phyloP scores from a whole-genome alignment of 2,888 invertebrate species.

The Drosophila tanythrix region DNA sequence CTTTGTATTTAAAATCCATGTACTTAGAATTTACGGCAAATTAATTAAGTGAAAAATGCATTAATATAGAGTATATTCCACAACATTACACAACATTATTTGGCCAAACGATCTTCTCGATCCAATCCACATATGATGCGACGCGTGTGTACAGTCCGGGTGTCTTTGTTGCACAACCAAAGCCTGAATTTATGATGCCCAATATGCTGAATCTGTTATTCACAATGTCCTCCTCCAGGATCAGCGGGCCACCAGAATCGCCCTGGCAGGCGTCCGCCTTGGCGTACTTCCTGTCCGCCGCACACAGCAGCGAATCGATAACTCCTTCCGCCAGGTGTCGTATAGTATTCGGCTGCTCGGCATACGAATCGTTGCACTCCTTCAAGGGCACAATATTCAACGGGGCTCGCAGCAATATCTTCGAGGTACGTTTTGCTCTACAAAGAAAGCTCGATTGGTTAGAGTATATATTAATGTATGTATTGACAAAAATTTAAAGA shows the following conservation, averaged over 20 bases:
- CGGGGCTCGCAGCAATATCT: too few species aligned
- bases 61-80: slow-evolving; percentile 1
- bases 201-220: slow-evolving; percentile 68
- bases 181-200: slow-evolving; percentile 81
- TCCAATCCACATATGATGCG: slow-evolving; percentile 81
- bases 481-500: too few species aligned
- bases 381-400: too few species aligned
- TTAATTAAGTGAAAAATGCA: slow-evolving; percentile 31
- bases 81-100: slow-evolving; percentile 23
- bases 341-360: slow-evolving; percentile 29
- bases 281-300: slow-evolving; percentile 52
- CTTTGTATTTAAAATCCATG: slow-evolving; percentile 38
- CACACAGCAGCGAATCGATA: slow-evolving; percentile 66
- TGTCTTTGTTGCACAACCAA: slow-evolving; percentile 76
- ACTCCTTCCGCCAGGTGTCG: slow-evolving; percentile 67
- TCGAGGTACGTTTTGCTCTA: too few species aligned
- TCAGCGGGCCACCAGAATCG: slow-evolving; percentile 83
- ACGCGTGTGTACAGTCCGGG: slow-evolving; percentile 83
- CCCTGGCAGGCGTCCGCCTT: slow-evolving; percentile 82
- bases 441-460: too few species aligned
- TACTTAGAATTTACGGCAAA: slow-evolving; percentile 25
- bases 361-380: too few species aligned
- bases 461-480: too few species aligned
- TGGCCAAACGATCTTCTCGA: slow-evolving; percentile 83
- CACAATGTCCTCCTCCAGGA: slow-evolving; percentile 57